These are phyloP conservation scores for Tautogolabrus adspersus DNA, from an alignment of 2,113 vertebrate genomes.

Conservation along the genomic window DNA sequence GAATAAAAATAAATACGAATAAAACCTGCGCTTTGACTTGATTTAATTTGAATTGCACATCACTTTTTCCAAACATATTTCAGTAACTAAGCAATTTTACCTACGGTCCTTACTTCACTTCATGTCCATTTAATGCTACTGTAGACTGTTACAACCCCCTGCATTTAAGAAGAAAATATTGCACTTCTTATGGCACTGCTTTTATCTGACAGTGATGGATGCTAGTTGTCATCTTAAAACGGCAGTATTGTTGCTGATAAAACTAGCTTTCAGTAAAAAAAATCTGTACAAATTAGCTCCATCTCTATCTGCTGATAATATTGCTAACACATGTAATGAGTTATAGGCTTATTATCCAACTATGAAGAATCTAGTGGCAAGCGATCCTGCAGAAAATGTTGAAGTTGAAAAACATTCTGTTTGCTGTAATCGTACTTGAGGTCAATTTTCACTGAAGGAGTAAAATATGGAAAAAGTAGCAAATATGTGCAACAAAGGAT, in stretches of 20 bases:
- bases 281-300: background rate
- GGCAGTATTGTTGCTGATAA: background rate
- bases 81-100: too few species aligned
- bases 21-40: too few species aligned
- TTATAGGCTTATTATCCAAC: too few species aligned
- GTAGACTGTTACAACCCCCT: background rate
- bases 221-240: background rate
- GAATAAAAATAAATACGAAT: too few species aligned
- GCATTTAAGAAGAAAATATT: background rate
- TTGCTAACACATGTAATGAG: too few species aligned
- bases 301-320: background rate
- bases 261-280: background rate
- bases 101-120: background rate
- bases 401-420: background rate
- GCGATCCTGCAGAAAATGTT: background rate
- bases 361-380: too few species aligned
- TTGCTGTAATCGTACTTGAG: background rate
- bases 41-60: too few species aligned
- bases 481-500: background rate
- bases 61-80: too few species aligned
- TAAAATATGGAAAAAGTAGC: background rate
- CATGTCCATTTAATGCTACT: background rate
- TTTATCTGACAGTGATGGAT: background rate
- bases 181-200: background rate
- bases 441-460: background rate